Evolutionary conservation across 2,113 vertebrate genomes (phyloP), one percentile per base, ranked within the genome.

Genomic region (Pampusana beccarii): DNA sequence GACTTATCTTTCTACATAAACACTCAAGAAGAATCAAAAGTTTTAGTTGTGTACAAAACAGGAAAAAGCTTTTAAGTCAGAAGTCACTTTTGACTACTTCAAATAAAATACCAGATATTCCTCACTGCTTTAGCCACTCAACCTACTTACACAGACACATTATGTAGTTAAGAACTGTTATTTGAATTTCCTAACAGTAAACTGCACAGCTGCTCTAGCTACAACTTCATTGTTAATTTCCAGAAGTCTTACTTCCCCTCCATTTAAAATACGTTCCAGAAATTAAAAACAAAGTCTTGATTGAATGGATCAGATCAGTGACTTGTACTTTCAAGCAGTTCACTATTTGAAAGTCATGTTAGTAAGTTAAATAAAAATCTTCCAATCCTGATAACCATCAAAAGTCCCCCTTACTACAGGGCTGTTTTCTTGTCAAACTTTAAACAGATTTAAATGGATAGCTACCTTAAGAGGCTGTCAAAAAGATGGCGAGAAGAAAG

Each of bases 91-190:
- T 2, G 0, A 50, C 29, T 80, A 60, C 67, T 71, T 75, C 53
- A 80, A 85, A 69, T 31, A 65, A 58, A 86, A 16, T 18, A 81
- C 4, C 8, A 64, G 5, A 25, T 72, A 85, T 16, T 69, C 40
- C 15, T 87, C 16, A 44, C 16, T 20, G 33, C 9, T 21, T 26
- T 16, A 40, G n/a, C 8, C 4, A 87, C 21, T 7, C 36, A 79
- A 28, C 11, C 10, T n/a, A 29, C 15, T 92, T 57, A 0, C 29
- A 26, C 0, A 0, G 15, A 34, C 61, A 85, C 5, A 26, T 1
- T 2, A 48, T 28, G 2, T 24, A 71, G 3, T 24, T 24, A 83
- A 50, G n/a, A 86, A 83, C 3, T 31, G 9, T 12, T 81, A 46
- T 13, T 56, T 19, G 3, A 80, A 66, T 60, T 79, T 46, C 38